A percentile compares a stretch with the other conserved stretches of the same genome.
These are phyloP conservation scores for Dicentrarchus labrax DNA, from an alignment of 2,113 vertebrate genomes.

Conservation along the genomic window DNA sequence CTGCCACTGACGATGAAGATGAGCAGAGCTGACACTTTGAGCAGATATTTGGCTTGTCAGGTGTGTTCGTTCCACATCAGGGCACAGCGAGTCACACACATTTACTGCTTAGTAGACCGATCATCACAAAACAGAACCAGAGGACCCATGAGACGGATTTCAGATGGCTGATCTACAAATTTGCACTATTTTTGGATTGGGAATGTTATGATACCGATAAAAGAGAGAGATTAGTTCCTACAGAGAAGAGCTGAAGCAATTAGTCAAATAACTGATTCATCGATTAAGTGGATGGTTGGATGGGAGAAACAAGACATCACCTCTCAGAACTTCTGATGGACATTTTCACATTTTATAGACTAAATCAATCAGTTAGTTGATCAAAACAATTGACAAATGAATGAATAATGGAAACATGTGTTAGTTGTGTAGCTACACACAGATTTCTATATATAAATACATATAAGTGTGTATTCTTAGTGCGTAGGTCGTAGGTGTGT, in stretches of 20 bases:
- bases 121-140: constrained; percentile 15
- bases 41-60: constrained; percentile 63
- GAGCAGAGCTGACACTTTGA: constrained; percentile 62
- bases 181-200: not conserved
- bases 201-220: not conserved
- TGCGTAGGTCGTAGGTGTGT: constrained; percentile 12
- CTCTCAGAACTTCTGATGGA: not conserved
- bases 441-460: not conserved
- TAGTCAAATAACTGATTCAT: not conserved
- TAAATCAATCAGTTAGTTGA: not conserved
- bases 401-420: not conserved
- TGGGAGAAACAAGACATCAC: not conserved
- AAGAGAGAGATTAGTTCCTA: not conserved
- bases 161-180: not conserved
- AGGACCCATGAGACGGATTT: not conserved
- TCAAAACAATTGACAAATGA: not conserved
- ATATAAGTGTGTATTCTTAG: constrained; percentile 9
- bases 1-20: constrained; percentile 58
- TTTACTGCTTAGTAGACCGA: constrained; percentile 34
- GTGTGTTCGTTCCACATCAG: constrained; percentile 53
- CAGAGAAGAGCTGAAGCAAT: not conserved
- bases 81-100: constrained; percentile 35
- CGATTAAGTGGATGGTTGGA: not conserved
- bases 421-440: not conserved
- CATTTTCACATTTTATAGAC: not conserved